Evolutionary conservation across 2,113 vertebrate genomes (phyloP).

Genomic region (Mesitornis unicolor): DNA sequence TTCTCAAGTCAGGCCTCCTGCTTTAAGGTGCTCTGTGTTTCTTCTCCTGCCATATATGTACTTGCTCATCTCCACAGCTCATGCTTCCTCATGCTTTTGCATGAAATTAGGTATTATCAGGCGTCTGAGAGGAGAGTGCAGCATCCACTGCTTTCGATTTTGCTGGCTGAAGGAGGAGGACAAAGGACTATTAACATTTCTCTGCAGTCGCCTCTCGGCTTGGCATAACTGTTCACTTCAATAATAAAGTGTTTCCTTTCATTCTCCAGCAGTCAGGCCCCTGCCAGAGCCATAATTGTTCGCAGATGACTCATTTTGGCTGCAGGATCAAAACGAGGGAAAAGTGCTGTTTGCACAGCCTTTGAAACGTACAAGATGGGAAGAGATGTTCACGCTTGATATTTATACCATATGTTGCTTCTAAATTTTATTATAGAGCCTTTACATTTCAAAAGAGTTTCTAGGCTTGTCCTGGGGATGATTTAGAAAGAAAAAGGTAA

Average conservation of each 20-base stretch:
- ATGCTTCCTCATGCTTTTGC: not conserved
- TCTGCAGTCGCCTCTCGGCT: slow-evolving; percentile 36
- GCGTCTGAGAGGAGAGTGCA: not conserved
- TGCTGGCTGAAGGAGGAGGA: slow-evolving; percentile 43
- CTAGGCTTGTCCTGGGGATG: slow-evolving; percentile 38
- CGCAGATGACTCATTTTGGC: slow-evolving; percentile 72
- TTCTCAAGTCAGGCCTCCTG: not conserved
- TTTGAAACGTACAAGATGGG: slow-evolving; percentile 55
- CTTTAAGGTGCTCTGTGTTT: not conserved
- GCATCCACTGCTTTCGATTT: not conserved
- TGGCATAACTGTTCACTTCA: slow-evolving; percentile 46
- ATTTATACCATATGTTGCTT: slow-evolving; percentile 64
- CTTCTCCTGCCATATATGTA: accelerated
- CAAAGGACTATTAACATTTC: slow-evolving; percentile 40
- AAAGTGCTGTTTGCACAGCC: slow-evolving; percentile 52
- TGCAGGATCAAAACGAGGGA: slow-evolving; percentile 59
- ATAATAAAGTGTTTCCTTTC: slow-evolving; percentile 72
- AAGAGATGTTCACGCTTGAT: slow-evolving; percentile 56
- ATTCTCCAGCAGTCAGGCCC: slow-evolving; percentile 47
- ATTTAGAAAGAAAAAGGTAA: slow-evolving; percentile 11
- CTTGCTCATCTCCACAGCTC: not conserved
- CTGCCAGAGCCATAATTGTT: slow-evolving; percentile 71
- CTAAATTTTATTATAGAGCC: slow-evolving; percentile 41
- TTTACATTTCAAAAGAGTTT: slow-evolving; percentile 58
- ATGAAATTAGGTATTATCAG: not conserved